Evolutionary conservation across 2,113 vertebrate species (phyloP), one percentile per base, ranked within the genome.

Genomic region (Salvelinus alpinus): DNA sequence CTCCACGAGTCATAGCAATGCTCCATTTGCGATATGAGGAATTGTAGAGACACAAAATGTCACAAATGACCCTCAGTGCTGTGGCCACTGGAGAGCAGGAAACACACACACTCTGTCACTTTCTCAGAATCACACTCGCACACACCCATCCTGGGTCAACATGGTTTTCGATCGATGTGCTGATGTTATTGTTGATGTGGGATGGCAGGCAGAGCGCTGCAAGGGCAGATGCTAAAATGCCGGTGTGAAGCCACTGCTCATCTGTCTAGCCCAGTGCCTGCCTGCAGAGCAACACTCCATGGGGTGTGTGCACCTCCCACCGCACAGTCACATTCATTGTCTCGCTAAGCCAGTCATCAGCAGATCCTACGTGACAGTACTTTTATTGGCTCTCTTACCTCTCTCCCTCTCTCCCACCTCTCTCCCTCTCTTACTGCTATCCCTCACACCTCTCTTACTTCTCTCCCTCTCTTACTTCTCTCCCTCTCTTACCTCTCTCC

Each of bases 291-390:
- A 44, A n/a, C 80, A 71, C 70, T 84, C 76, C 20, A 16, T 12
- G 12, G 76, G 82, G 72, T 74, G 80, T 82, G 81, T 74, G 83
- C 38, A 44, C 38, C 38, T 44, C 38, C 9, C 38, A 44, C 38
- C 9, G 38, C 38, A 44, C 38, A 44, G 38, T 64, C 72, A 85
- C 76, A 87, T 81, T 71, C 47, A 79, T 44, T 44, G 64, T 73
- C 78, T 84, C 1, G 16, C 80, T 51, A 73, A 83, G 74, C 78
- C 86, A 79, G 84, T 18, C 51, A 54, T 81, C 80, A 90, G 85
- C 83, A 87, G 81, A 90, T 86, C 13, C 16, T 83, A 78, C 82
- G 78, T 73, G 78, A 44, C 76, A 82, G 72, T 74, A 71, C 71
- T 78, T 86, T 78, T 71, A 72, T 68, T 59, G 59, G 44, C 38